These are phyloP conservation scores for Orthosia gothica DNA, from an alignment of 2,888 invertebrate species.

Conservation along the genomic window DNA sequence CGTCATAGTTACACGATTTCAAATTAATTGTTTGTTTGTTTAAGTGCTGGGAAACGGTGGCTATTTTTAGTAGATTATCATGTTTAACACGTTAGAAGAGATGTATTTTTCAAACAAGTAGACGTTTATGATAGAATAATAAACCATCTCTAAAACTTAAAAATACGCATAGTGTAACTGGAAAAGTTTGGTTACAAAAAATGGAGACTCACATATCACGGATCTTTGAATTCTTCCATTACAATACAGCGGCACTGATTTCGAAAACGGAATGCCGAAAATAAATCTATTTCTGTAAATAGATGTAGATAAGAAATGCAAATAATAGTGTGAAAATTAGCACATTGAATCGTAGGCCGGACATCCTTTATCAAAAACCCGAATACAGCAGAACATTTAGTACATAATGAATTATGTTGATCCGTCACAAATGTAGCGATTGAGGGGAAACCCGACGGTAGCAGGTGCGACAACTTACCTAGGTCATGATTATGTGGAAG, in stretches of 20 bases:
- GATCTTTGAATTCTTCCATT: slow-evolving; percentile 9
- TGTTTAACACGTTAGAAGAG: slow-evolving; percentile 19
- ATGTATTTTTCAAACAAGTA: slow-evolving; percentile 36
- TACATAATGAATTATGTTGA: slow-evolving; percentile 75
- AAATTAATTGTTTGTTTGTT: slow-evolving; percentile 33
- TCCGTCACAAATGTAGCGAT: slow-evolving; percentile 79
- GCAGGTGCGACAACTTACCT: slow-evolving; percentile 37
- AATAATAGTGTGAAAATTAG: slow-evolving; percentile 44
- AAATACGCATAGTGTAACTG: slow-evolving; percentile 21
- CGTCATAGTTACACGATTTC: slow-evolving; percentile 41
- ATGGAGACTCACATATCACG: not conserved
- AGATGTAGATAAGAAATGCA: slow-evolving; percentile 42
- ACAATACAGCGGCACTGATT: slow-evolving; percentile 28
- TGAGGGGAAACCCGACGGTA: slow-evolving; percentile 75
- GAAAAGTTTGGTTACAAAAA: slow-evolving; percentile 7
- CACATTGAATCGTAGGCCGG: slow-evolving; percentile 69
- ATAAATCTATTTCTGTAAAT: slow-evolving; percentile 39
- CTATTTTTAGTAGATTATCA: slow-evolving; percentile 51
- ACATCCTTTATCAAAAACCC: slow-evolving; percentile 74
- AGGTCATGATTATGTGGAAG: slow-evolving; percentile 33
- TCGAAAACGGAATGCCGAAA: slow-evolving; percentile 18
- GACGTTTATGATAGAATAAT: slow-evolving; percentile 34
- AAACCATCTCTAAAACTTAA: slow-evolving; percentile 14
- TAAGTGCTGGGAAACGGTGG: slow-evolving; percentile 11
- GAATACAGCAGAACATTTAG: slow-evolving; percentile 66